A percentile compares a stretch with the other conserved stretches of the same genome.
Evolutionary conservation across 2,797 vertebrate genomes (phyloP).

Genomic region (Anableps anableps): DNA sequence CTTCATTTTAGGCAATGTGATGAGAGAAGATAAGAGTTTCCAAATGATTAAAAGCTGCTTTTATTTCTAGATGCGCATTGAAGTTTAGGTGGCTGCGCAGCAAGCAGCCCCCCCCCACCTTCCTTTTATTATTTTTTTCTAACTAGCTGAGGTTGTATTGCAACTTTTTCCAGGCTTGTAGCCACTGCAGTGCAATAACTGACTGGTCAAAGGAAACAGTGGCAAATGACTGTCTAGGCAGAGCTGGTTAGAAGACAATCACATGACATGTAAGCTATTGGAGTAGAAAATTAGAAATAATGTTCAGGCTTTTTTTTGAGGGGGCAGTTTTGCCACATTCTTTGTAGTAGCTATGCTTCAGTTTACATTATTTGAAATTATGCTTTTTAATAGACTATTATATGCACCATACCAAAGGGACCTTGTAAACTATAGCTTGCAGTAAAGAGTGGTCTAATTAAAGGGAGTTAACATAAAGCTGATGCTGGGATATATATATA

Average conservation of each 20-base stretch:
- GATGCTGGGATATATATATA: background rate
- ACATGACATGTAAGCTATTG: background rate
- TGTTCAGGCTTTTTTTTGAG: background rate
- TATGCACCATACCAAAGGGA: background rate
- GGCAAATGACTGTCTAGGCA: constrained; percentile 22
- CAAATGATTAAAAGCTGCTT: background rate
- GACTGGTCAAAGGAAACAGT: constrained; percentile 34
- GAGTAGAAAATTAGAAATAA: background rate
- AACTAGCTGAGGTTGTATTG: constrained; percentile 6
- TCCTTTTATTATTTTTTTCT: background rate
- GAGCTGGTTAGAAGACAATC: background rate
- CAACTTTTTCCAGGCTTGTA: constrained; percentile 20
- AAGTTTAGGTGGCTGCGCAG: constrained; percentile 8
- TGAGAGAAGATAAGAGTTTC: background rate
- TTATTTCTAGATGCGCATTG: constrained; percentile 10
- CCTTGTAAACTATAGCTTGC: constrained; percentile 16
- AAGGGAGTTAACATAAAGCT: background rate
- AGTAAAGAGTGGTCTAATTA: constrained; percentile 36
- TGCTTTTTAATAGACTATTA: background rate
- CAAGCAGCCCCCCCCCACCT: background rate
- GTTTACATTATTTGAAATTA: background rate
- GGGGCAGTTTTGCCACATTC: background rate
- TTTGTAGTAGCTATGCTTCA: background rate
- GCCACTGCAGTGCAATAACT: constrained; percentile 22
- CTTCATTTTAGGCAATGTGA: background rate